Conservation (phyloP, 2,113 vertebrate species). For the Pristiophorus japonicus region DNA sequence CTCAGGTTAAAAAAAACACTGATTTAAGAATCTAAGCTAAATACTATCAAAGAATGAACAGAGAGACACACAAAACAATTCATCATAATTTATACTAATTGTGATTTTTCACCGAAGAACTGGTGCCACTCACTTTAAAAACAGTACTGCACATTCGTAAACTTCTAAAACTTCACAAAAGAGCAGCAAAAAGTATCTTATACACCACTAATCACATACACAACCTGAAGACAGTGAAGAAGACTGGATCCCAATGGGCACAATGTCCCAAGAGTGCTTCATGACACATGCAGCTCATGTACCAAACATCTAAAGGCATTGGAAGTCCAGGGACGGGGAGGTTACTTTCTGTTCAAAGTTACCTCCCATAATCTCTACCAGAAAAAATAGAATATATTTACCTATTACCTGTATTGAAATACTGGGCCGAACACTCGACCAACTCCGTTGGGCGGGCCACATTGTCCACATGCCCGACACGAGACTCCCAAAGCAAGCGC, state of each 20-base stretch:
- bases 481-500: no score
- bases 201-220: neutral
- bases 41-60: neutral
- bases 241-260: neutral
- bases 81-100: neutral
- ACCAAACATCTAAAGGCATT: neutral
- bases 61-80: neutral
- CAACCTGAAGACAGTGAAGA: neutral
- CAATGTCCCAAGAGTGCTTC: neutral
- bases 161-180: neutral
- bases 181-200: neutral
- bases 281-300: neutral
- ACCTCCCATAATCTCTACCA: neutral
- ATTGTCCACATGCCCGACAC: no score
- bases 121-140: neutral
- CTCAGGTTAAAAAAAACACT: neutral
- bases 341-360: neutral
- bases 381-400: neutral
- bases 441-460: no score
- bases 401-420: no score
- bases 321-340: neutral
- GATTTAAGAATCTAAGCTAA: neutral
- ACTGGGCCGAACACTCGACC: no score
- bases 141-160: neutral
- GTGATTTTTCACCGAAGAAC: neutral